Conservation (phyloP, 2,888 invertebrate species). For the Cylloceria caligata region DNA sequence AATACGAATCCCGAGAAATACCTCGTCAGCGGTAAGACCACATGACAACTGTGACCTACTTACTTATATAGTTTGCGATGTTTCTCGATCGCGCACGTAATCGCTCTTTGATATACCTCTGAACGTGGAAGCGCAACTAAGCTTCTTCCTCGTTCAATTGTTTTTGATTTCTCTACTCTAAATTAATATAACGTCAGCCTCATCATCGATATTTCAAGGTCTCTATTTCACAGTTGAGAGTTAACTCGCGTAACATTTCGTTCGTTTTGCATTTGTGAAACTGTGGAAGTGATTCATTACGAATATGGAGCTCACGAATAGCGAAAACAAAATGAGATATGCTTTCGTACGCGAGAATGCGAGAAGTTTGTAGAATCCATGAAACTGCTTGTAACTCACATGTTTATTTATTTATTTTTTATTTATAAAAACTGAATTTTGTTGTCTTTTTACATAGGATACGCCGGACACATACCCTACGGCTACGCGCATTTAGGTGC, state of each 20-base stretch:
- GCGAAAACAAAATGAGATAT: constrained; percentile 70
- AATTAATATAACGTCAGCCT: constrained; percentile 43
- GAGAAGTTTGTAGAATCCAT: constrained; percentile 69
- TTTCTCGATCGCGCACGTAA: constrained; percentile 26
- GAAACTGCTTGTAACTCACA: neutral
- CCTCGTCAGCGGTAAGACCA: constrained; percentile 87
- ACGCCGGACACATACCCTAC: constrained; percentile 89
- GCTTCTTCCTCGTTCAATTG: constrained; percentile 11
- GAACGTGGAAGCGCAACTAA: constrained; percentile 37
- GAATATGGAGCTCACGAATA: constrained; percentile 61
- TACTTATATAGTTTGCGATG: constrained; percentile 23
- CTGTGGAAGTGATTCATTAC: neutral
- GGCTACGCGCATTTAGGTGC: constrained; percentile 89
- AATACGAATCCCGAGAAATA: constrained; percentile 88
- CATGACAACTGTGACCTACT: constrained; percentile 43
- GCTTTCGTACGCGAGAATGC: constrained; percentile 72
- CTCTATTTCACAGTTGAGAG: constrained; percentile 21
- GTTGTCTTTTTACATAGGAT: constrained; percentile 84
- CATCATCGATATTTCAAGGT: constrained; percentile 38
- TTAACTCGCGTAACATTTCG: constrained; percentile 21
- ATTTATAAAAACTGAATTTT: constrained; percentile 9
- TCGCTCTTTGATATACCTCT: constrained; percentile 2
- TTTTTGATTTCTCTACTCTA: constrained; percentile 43
- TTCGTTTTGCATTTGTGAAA: neutral
- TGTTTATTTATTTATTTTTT: neutral